Evolutionary conservation across 2,797 vertebrate species (phyloP), one percentile per base, ranked within the genome.

Genomic region (Pygocentrus nattereri): DNA sequence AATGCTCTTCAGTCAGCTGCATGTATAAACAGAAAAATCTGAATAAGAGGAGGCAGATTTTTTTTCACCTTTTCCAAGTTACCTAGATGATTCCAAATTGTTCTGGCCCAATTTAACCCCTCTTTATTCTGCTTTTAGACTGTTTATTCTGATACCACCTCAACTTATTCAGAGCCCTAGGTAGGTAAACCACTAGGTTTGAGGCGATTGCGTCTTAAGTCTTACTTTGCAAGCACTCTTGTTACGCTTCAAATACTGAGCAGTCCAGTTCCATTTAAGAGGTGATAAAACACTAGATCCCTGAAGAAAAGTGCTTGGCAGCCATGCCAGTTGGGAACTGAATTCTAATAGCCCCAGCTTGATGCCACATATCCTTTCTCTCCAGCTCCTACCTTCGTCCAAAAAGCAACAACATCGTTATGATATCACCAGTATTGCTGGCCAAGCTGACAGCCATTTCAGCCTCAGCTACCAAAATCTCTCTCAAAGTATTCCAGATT

Each of bases 401-500:
- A 62, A 62, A 6, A 62, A 92, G 90, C 89, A 86, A 91, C 91
- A 90, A 91, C 90, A 90, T 90, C 88, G 8, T 27, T 23, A 11
- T 11, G n/a, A 85, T 88, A 86, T 90, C 87, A 91, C 88, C 78
- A 64, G 87, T 77, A 75, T 85, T 74, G 81, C 68, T 65, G 85
- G 85, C 50, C 86, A 87, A 85, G 88, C 88, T 84, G 89, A 89
- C 90, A 86, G 87, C 87, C 80, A 93, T 91, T 74, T 81, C 70
- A 59, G 78, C 90, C 86, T 90, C 86, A 80, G 15, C 76, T 80
- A 80, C 89, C 92, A 89, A 93, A 90, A 89, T 87, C 84, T 90
- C 71, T 93, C 91, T 92, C 87, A 91, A 87, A 84, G 78, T 81
- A 79, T 41, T 91, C 91, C 92, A 93, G 90, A 88, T 89, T 84